phyloP scores from a whole-genome alignment of 1,140 invertebrate species.

The Drosophila pallidifrons region DNA sequence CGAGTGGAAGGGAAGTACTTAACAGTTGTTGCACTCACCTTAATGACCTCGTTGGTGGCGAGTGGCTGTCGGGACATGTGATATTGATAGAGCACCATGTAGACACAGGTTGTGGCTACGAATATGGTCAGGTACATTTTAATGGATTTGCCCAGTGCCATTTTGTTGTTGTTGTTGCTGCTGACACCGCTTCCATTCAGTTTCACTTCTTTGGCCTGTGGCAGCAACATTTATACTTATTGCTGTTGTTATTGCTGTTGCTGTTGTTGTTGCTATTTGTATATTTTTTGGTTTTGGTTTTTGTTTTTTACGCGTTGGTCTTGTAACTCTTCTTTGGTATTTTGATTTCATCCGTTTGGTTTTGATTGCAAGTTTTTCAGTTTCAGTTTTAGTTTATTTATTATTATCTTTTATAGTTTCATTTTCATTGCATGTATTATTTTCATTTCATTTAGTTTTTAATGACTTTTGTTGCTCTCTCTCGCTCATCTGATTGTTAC shows the following conservation, averaged over 20 bases:
- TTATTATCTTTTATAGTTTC: constrained; percentile 35
- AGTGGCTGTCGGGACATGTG: constrained; percentile 76
- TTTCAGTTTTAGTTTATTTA: not conserved
- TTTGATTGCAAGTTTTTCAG: constrained; percentile 34
- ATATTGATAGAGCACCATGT: constrained; percentile 84
- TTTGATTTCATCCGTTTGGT: constrained; percentile 73
- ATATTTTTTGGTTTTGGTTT: constrained; percentile 10
- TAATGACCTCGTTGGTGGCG: constrained; percentile 65
- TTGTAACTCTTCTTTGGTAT: constrained; percentile 52
- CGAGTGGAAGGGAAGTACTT: not conserved
- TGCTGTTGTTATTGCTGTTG: constrained; percentile 1
- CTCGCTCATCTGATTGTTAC: constrained; percentile 48
- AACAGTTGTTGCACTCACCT: constrained; percentile 60
- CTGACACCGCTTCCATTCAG: constrained; percentile 22
- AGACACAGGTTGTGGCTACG: constrained; percentile 83
- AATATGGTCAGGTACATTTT: constrained; percentile 85
- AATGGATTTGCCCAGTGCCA: constrained; percentile 81
- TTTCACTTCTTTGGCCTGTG: constrained; percentile 43
- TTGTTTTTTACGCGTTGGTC: constrained; percentile 67
- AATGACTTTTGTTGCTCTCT: constrained; percentile 8
- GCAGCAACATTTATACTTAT: constrained; percentile 17
- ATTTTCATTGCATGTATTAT: constrained; percentile 44
- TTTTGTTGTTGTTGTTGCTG: constrained; percentile 64
- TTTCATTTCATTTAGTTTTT: constrained; percentile 21
- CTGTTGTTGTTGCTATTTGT: constrained; percentile 17